These are phyloP conservation scores for Symphodus melops DNA, from an alignment of 2,113 vertebrate genomes.

Conservation along the genomic window DNA sequence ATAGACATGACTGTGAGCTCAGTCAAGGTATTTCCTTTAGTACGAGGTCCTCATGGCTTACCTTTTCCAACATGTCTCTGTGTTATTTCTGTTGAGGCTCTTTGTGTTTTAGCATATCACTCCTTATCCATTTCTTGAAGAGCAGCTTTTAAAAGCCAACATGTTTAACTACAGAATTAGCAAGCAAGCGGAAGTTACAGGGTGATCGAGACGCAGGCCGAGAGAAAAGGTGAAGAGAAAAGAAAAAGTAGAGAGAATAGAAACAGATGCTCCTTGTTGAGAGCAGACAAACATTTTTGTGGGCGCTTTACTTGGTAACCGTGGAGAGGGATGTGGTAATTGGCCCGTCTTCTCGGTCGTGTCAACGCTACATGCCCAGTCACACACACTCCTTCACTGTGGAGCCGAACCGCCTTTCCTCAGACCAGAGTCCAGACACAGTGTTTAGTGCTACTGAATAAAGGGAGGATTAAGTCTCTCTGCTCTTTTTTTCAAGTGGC, in stretches of 20 bases:
- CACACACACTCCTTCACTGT: slow-evolving; percentile 58
- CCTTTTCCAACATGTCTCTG: slow-evolving; percentile 26
- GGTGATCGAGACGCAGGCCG: slow-evolving; percentile 3
- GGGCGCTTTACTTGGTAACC: slow-evolving; percentile 71
- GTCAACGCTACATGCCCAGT: slow-evolving; percentile 48
- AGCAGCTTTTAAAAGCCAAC: slow-evolving; percentile 14
- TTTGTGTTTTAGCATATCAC: slow-evolving; percentile 14
- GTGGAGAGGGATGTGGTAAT: slow-evolving; percentile 72
- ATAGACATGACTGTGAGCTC: slow-evolving; percentile 39
- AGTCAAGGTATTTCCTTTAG: slow-evolving; percentile 22
- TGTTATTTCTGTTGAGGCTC: slow-evolving; percentile 34
- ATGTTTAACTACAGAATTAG: slow-evolving; percentile 25
- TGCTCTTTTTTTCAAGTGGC: slow-evolving; percentile 66
- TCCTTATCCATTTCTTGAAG: slow-evolving; percentile 21
- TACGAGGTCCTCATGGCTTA: slow-evolving; percentile 14
- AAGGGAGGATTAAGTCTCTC: slow-evolving; percentile 66
- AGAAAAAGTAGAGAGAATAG: slow-evolving; percentile 13
- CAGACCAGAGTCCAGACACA: slow-evolving; percentile 46
- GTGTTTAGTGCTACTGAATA: slow-evolving; percentile 64
- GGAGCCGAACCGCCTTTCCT: slow-evolving; percentile 49
- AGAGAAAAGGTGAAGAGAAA: slow-evolving; percentile 37
- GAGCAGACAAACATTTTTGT: slow-evolving; percentile 73
- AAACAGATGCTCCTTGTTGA: slow-evolving; percentile 67
- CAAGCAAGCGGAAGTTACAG: slow-evolving; percentile 2
- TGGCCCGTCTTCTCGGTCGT: slow-evolving; percentile 49